Conservation (phyloP, 2,113 vertebrate species). For the Muntiacus muntjak region DNA sequence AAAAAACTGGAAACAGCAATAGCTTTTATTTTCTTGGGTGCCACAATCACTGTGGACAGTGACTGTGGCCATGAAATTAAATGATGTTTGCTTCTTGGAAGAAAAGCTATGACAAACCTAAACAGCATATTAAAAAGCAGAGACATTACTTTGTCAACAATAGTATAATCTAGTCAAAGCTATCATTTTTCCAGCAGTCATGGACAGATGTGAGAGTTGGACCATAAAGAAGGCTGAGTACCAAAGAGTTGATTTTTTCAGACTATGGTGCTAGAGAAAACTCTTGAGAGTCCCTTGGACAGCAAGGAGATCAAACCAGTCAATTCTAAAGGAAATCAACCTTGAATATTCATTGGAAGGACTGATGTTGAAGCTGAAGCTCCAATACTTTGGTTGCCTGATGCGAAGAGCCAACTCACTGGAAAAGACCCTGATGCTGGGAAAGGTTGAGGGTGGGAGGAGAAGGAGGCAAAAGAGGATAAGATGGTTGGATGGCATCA, state of each 20-base stretch:
- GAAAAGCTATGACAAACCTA: background rate
- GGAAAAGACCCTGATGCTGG: no score
- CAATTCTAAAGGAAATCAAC: no score
- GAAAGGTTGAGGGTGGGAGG: no score
- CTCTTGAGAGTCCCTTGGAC: no score
- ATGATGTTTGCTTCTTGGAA: background rate
- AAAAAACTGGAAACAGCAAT: background rate
- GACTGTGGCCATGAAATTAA: background rate
- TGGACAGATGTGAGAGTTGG: background rate
- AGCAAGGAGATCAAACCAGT: no score
- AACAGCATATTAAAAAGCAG: background rate
- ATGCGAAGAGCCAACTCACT: no score
- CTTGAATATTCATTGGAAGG: no score
- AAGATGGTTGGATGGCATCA: no score
- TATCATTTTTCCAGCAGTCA: background rate
- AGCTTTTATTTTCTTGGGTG: background rate
- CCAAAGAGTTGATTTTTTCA: background rate
- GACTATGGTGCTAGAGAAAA: no score
- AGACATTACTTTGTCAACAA: background rate
- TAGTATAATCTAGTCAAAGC: background rate
- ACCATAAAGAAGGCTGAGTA: background rate
- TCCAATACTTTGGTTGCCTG: no score
- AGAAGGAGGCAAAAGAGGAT: no score
- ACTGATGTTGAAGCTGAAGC: no score
- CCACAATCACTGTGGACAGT: background rate